Evolutionary conservation across 2,113 vertebrate genomes (phyloP), one percentile per base, ranked within the genome.

Genomic region (Peromyscus polionotus): DNA sequence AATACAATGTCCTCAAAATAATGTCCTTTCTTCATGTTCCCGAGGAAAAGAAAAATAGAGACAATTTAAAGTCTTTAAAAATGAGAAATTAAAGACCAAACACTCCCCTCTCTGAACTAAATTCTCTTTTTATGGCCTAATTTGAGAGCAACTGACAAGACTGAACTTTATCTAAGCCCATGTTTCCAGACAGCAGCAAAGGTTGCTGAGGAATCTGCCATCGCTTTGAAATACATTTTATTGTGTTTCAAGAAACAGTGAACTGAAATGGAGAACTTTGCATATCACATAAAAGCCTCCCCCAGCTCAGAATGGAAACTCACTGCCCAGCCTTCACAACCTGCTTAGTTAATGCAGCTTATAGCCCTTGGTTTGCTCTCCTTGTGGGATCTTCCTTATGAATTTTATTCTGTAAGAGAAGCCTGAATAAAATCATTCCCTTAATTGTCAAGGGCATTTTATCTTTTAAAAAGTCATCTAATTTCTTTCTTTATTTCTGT

Each of bases 31-130:
- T 4, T 4, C 0, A 31, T 92, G 7, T 59, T 57, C 68, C 73
- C 20, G 79, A 96, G 85, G 79, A 96, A 88, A 73, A 1, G 28
- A 11, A 79, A 93, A 77, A 59, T 19, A 65, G 5, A 89, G 31
- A 36, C 13, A 89, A 73, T 48, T 63, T 88, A 73, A 92, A 72
- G 16, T 20, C 7, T 91, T 87, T 67, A 57, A 28, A 88, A 75
- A 67, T 96, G 36, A 79, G 65, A 91, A 88, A 79, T 73, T 79
- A 96, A 88, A 80, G 31, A 85, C n/a, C 2, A 85, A 88, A 92
- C 45, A 83, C 45, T 94, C 26, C 20, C n/a, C 8, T 83, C 19
- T 72, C 36, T 91, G 79, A 90, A 87, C 7, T 92, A 48, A 94
- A 83, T 96, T 48, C 3, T 26, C 77, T 31, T 36, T 93, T 96